phyloP scores from a whole-genome alignment of 2,113 vertebrate genomes.

The Rhineura floridana region DNA sequence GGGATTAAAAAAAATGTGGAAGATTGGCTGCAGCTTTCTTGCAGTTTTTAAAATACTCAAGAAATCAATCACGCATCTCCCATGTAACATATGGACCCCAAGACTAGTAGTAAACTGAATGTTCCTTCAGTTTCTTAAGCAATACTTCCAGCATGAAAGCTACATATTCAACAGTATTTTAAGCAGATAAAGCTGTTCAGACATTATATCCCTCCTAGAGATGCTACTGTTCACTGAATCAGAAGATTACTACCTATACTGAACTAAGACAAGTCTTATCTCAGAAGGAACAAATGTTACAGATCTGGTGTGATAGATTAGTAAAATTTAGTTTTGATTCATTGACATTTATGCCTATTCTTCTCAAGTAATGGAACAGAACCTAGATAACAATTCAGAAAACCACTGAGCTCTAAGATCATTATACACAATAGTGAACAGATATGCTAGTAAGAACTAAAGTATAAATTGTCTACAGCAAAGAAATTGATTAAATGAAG shows the following conservation, averaged over 20 bases:
- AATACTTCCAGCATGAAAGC: not conserved
- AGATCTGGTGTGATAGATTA: too few relatives aligned
- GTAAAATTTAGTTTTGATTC: not conserved
- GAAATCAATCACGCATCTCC: not conserved
- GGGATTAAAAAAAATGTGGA: not conserved
- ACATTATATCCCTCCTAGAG: not conserved
- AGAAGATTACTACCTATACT: not conserved
- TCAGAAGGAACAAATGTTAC: not conserved
- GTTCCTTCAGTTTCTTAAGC: not conserved
- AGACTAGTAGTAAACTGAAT: not conserved
- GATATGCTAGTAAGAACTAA: not conserved
- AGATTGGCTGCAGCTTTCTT: not conserved
- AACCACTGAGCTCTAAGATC: not conserved
- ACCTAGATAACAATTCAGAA: not conserved
- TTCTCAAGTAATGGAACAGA: not conserved
- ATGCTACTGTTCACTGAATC: not conserved
- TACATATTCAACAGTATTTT: not conserved
- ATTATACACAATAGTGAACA: not conserved
- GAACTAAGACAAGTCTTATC: not conserved
- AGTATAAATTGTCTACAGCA: not conserved
- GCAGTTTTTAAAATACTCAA: not conserved
- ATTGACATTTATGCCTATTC: not conserved
- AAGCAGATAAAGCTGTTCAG: not conserved
- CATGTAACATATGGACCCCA: not conserved
- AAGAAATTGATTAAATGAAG: not conserved